These are phyloP conservation scores for Perdita meconis DNA, from an alignment of 2,888 invertebrate genomes.

Conservation along the genomic window DNA sequence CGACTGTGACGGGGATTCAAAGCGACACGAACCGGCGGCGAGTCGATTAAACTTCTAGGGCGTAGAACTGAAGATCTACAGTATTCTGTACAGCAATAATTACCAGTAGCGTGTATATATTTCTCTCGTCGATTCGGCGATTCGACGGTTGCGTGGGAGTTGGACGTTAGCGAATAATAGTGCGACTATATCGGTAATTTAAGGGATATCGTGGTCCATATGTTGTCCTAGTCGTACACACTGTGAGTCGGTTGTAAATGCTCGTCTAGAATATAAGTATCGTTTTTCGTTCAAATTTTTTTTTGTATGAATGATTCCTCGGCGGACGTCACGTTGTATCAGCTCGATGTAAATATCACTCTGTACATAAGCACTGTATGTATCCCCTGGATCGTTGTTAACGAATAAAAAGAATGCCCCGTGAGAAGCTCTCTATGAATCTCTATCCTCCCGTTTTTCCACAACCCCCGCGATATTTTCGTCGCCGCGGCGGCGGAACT, in stretches of 20 bases:
- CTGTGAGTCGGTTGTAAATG: conserved; percentile 59
- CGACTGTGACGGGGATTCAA: too few species aligned
- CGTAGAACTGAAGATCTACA: conserved; percentile 52
- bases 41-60: conserved; percentile 19
- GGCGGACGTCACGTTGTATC: conserved; percentile 71
- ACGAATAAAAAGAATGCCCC: conserved; percentile 80
- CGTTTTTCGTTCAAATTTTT: conserved; percentile 75
- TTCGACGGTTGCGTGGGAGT: conserved; percentile 13
- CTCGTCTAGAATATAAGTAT: conserved; percentile 55
- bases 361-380: conserved; percentile 82
- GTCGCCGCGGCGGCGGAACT: conserved; percentile 6
- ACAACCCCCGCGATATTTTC: not conserved
- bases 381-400: conserved; percentile 80
- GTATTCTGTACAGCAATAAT: conserved; percentile 78
- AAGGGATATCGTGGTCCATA: conserved; percentile 23
- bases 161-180: conserved; percentile 22
- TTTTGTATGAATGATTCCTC: conserved; percentile 76
- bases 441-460: not conserved
- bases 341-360: conserved; percentile 79
- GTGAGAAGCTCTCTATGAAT: conserved; percentile 46
- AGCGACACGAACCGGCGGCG: not conserved
- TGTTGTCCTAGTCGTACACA: conserved; percentile 47
- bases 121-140: conserved; percentile 13
- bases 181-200: conserved; percentile 12
- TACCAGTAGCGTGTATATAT: conserved; percentile 72